Base-by-base conservation (phyloP, 2,797 vertebrate genomes). In the Pyrocephalus nanus region DNA sequence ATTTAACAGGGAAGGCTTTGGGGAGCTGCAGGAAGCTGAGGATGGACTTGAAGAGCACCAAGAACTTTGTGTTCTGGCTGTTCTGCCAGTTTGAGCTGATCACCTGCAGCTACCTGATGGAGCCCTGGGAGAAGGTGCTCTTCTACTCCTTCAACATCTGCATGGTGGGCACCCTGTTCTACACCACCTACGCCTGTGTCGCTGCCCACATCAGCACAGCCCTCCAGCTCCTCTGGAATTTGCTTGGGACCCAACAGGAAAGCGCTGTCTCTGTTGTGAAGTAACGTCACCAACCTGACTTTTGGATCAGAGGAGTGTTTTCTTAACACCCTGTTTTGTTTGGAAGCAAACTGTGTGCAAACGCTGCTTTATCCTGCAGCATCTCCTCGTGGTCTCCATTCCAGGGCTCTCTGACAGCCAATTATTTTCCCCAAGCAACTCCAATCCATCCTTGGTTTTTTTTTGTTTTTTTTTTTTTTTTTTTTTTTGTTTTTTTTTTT, bases 61-160 rank as follows among this genome's bases (percentile, higher is more conserved):
- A 96, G 90, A 98, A 98, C 42, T 98, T 98, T 81, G 74, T 99
- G 79, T 97, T 98, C 93, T 99, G 99, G 99, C 96, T 99, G 32
- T 99, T 98, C 98, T 99, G 98, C 97, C 99, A 99, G 97, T 99
- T 99, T 65, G 98, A 99, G 85, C 98, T 99, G 34, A 97, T 99
- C 97, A 99, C 98, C 2, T 98, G 98, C 95, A 98, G 98, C 96
- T 98, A 98, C 48, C 98, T 99, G 75, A 97, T 99, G 96, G 99
- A 99, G 94, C 98, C 98, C 6, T 99, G 99, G 99, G 99, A 99
- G 79, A 98, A 99, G 89, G 96, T 98, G 50, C 97, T 99, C 71
- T 98, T 98, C 92, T 99, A 99, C 97, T 97, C 97, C 9, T 77
- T 99, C 76, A 96, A 98, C 79, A 89, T 98, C 62, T 97, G 97